These are phyloP conservation scores for Zaprionus obscuricornis DNA, from an alignment of 2,888 invertebrate species.

Conservation along the genomic window DNA sequence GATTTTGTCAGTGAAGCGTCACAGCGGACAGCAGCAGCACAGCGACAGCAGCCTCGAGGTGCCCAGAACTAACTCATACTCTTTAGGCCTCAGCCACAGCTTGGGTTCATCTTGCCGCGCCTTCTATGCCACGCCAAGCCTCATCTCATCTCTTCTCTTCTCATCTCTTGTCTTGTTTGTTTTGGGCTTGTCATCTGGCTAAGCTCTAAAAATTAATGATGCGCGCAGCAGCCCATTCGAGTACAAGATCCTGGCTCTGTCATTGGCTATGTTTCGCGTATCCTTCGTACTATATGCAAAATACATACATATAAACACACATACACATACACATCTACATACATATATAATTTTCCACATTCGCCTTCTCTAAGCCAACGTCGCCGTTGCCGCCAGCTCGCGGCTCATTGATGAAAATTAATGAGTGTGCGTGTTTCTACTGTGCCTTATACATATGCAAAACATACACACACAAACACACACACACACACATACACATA, in stretches of 20 bases:
- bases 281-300: conserved; percentile 64
- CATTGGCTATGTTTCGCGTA: conserved; percentile 59
- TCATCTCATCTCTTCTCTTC: conserved; percentile 16
- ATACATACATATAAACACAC: conserved; percentile 22
- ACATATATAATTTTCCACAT: conserved; percentile 47
- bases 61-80: conserved; percentile 27
- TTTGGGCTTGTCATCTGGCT: conserved; percentile 82
- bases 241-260: conserved; percentile 60
- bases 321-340: conserved; percentile 17
- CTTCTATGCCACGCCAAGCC: too few relatives aligned
- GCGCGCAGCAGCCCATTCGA: conserved; percentile 76
- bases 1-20: conserved; percentile 67
- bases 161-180: conserved; percentile 45
- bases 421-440: conserved; percentile 73
- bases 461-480: conserved; percentile 30
- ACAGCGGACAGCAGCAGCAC: conserved; percentile 41
- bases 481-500: conserved; percentile 15
- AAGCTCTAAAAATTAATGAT: conserved; percentile 84
- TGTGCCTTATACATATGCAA: conserved; percentile 56
- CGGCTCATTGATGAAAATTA: conserved; percentile 72
- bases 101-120: conserved; percentile 6
- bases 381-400: too few relatives aligned
- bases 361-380: conserved; percentile 58
- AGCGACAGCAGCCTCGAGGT: conserved; percentile 46
- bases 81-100: conserved; percentile 3